Evolutionary conservation across 2,113 vertebrate species (phyloP).

Genomic region (Sander lucioperca): DNA sequence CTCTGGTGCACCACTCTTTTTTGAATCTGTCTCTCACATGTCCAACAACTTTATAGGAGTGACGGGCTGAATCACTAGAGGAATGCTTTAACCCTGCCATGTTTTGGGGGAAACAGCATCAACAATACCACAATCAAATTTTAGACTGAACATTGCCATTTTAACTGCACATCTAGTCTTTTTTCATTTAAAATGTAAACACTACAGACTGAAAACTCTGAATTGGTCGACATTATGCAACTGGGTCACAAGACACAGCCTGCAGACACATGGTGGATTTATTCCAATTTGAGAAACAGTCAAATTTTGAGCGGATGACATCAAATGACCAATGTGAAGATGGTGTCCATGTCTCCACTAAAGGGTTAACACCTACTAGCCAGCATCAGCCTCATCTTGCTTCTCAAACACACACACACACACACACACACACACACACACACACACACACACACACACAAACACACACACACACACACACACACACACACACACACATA

Average conservation of each 20-base stretch:
- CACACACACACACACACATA: constrained; percentile 15
- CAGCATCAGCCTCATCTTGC: constrained; percentile 40
- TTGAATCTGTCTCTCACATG: not conserved
- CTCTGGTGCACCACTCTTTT: constrained; percentile 3
- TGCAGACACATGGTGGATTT: constrained; percentile 38
- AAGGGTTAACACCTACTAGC: constrained; percentile 61
- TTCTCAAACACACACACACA: constrained; percentile 15
- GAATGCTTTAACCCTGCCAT: not conserved
- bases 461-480: constrained; percentile 25
- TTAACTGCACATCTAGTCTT: constrained; percentile 16
- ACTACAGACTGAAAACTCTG: not conserved
- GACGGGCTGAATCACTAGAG: not conserved
- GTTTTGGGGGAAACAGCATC: not conserved
- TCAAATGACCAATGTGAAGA: constrained; percentile 38
- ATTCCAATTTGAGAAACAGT: not conserved
- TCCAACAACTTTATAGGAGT: not conserved
- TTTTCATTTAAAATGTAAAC: constrained; percentile 12
- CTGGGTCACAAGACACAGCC: constrained; percentile 34
- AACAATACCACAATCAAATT: not conserved
- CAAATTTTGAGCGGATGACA: not conserved
- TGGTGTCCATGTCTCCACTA: constrained; percentile 24
- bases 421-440: constrained; percentile 9
- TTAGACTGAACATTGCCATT: constrained; percentile 38
- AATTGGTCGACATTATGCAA: constrained; percentile 36
- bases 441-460: constrained; percentile 39